Conservation (phyloP, 2,113 vertebrate species). For the Pelusios castaneus region DNA sequence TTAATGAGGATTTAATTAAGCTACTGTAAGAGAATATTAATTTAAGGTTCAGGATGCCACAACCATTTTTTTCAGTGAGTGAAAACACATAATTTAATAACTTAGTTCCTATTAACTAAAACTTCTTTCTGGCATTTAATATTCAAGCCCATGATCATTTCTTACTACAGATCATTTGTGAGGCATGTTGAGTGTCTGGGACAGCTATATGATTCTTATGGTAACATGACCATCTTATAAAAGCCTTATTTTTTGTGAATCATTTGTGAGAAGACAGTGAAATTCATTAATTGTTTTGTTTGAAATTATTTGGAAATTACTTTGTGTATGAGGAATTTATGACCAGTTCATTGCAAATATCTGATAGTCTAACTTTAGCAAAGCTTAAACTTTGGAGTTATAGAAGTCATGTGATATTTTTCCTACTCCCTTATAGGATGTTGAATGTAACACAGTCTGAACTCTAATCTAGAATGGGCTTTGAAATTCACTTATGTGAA, state of each 20-base stretch:
- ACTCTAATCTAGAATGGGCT: not conserved
- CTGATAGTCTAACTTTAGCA: not conserved
- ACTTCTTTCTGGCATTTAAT: not conserved
- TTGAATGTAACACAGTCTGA: not conserved
- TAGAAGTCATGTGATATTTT: not conserved
- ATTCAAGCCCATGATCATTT: not conserved
- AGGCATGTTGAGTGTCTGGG: not conserved
- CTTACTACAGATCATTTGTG: not conserved
- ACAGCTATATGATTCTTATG: not conserved
- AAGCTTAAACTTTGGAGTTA: not conserved
- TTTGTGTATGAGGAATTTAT: not conserved
- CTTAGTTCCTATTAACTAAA: rapidly evolving
- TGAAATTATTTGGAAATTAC: not conserved
- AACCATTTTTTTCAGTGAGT: not conserved
- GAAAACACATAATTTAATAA: not conserved
- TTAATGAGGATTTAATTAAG: slow-evolving; percentile 42
- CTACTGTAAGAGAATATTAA: not conserved
- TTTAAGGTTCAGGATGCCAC: not conserved
- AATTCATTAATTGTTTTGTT: not conserved
- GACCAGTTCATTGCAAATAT: not conserved
- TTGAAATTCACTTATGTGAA: not conserved
- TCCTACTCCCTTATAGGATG: not conserved
- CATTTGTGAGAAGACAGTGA: not conserved
- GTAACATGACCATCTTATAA: not conserved
- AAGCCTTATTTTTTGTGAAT: not conserved